phyloP scores from a whole-genome alignment of 2,797 vertebrate genomes.

The Okamejei kenojei region DNA sequence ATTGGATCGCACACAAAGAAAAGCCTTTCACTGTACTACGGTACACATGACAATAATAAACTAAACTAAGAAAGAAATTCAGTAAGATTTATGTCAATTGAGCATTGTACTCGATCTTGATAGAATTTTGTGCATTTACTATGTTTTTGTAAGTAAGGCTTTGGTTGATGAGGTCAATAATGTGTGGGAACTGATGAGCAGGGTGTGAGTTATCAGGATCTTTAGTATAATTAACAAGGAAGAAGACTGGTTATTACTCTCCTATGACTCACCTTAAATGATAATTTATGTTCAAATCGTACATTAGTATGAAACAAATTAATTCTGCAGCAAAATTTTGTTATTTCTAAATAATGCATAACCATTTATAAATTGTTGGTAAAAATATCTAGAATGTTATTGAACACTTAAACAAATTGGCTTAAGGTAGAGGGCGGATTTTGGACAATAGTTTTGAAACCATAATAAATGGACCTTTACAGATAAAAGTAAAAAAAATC shows the following conservation, averaged over 20 bases:
- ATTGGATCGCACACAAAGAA: too few species aligned
- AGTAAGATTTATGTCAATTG: not conserved
- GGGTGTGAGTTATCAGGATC: not conserved
- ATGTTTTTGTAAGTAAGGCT: not conserved
- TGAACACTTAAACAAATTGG: constrained; percentile 7
- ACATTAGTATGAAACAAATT: not conserved
- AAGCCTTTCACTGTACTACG: too few species aligned
- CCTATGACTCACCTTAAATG: constrained; percentile 7
- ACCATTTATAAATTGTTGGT: not conserved
- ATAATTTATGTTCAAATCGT: not conserved
- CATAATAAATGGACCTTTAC: not conserved
- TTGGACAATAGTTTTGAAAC: not conserved
- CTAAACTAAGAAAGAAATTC: not conserved
- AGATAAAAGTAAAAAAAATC: too few species aligned
- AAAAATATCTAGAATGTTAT: not conserved
- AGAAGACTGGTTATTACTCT: constrained; percentile 5
- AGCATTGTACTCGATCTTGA: not conserved
- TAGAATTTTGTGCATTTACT: not conserved
- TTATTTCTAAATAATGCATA: not conserved
- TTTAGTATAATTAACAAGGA: not conserved
- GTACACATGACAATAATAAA: too few species aligned
- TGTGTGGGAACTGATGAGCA: constrained; percentile 31
- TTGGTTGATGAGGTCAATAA: not conserved
- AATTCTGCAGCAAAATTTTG: not conserved
- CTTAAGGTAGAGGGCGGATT: not conserved